These are phyloP conservation scores for Drosophila novamexicana DNA, from an alignment of 1,140 invertebrate species.

Conservation along the genomic window DNA sequence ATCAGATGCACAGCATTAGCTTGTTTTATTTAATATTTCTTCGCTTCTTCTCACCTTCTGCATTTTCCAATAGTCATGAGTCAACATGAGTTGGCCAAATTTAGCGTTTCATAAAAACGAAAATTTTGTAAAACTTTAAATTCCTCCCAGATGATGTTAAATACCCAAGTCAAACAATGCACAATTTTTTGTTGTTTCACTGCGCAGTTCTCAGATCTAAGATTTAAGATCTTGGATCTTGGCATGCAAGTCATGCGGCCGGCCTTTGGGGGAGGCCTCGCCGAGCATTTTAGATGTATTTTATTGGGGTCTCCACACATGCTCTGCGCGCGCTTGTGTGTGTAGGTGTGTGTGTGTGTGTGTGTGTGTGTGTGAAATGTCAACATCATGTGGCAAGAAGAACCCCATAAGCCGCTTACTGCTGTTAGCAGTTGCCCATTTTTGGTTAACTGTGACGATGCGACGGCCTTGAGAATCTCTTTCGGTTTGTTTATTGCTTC, in stretches of 20 bases:
- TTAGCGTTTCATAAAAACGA: constrained; percentile 10
- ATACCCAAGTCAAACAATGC: constrained; percentile 5
- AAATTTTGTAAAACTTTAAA: constrained; percentile 4
- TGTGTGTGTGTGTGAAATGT: constrained; percentile 29
- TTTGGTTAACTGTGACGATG: constrained; percentile 7
- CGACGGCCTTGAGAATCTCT: constrained; percentile 40
- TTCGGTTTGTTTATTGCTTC: constrained; percentile 43
- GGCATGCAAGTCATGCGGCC: constrained; percentile 48
- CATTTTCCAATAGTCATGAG: constrained; percentile 31
- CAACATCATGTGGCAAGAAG: constrained; percentile 32
- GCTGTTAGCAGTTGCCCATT: constrained; percentile 19
- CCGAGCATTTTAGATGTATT: constrained; percentile 5
- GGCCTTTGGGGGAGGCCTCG: constrained; percentile 11
- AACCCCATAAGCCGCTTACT: constrained; percentile 39
- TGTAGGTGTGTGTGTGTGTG: neutral
- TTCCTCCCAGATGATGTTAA: neutral
- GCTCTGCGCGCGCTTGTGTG: neutral
- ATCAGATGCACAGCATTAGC: constrained; percentile 9
- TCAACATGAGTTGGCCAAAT: constrained; percentile 31
- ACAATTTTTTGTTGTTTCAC: constrained; percentile 3
- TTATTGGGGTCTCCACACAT: constrained; percentile 44
- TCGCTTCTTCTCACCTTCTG: neutral
- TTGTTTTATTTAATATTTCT: neutral
- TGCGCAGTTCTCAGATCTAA: constrained; percentile 20
- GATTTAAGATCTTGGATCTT: constrained; percentile 33